Conservation (phyloP, 1,140 invertebrate species). For the Lasioglossum baleicum region DNA sequence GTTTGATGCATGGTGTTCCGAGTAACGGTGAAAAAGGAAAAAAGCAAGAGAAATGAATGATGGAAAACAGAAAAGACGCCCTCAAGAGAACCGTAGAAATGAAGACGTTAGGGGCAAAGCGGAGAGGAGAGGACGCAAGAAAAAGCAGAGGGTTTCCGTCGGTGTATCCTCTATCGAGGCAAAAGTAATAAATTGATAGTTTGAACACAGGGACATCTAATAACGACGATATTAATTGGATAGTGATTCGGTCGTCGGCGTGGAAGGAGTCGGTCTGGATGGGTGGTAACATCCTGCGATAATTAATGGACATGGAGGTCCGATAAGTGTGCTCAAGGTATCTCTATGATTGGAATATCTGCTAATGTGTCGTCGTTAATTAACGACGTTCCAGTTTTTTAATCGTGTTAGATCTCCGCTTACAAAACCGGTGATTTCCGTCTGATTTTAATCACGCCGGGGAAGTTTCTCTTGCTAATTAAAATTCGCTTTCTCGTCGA, state of each 20-base stretch:
- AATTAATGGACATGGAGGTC: conserved; percentile 41
- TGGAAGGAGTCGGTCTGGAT: background rate
- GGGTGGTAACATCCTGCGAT: conserved; percentile 1
- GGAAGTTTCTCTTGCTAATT: conserved; percentile 34
- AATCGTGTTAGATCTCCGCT: conserved; percentile 30
- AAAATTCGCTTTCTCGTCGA: conserved; percentile 34
- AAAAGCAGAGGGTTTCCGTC: background rate
- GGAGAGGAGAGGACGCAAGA: background rate
- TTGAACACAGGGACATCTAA: background rate
- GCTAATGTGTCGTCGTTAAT: conserved; percentile 40
- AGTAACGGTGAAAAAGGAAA: conserved; percentile 1
- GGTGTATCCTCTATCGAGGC: too few relatives aligned
- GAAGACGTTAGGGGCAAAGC: background rate
- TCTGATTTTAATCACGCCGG: conserved; percentile 42
- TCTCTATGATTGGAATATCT: conserved; percentile 18
- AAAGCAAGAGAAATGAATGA: background rate
- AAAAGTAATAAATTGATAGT: background rate
- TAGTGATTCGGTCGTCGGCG: background rate
- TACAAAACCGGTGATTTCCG: conserved; percentile 25
- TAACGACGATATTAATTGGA: conserved; percentile 35
- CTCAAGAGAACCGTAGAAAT: background rate
- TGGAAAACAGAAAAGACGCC: background rate
- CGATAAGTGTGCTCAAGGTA: conserved; percentile 17
- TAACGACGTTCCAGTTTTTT: conserved; percentile 42
- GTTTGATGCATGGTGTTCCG: background rate